These are phyloP conservation scores for Diorhabda carinulata DNA, from an alignment of 1,140 invertebrate genomes.

Conservation along the genomic window DNA sequence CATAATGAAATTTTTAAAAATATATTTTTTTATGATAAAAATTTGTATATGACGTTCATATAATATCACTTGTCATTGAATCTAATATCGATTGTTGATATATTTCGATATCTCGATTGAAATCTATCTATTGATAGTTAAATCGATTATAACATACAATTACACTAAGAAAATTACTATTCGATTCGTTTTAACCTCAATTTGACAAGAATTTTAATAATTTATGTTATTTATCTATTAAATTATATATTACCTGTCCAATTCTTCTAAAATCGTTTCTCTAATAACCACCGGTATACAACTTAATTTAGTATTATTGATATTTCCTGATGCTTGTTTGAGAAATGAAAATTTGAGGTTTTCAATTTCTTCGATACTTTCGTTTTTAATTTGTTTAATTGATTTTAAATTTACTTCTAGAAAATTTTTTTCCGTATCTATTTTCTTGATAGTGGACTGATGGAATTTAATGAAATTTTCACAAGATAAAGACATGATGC, in stretches of 20 bases:
- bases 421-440: background rate
- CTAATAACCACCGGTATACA: background rate
- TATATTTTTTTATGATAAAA: background rate
- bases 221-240: background rate
- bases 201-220: background rate
- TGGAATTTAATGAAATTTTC: background rate
- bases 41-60: no score
- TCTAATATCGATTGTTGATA: background rate
- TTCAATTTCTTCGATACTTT: background rate
- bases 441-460: background rate
- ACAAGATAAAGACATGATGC: no score
- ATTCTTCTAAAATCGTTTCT: background rate
- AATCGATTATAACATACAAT: background rate
- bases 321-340: background rate
- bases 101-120: background rate
- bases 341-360: background rate
- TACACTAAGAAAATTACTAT: background rate
- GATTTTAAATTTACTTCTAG: background rate
- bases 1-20: background rate
- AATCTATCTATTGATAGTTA: background rate
- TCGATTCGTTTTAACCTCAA: background rate
- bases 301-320: background rate
- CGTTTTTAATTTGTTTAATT: background rate
- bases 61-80: no score
- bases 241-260: background rate